Conservation (phyloP, 2,113 vertebrate species). For the Myotis yumanensis region DNA sequence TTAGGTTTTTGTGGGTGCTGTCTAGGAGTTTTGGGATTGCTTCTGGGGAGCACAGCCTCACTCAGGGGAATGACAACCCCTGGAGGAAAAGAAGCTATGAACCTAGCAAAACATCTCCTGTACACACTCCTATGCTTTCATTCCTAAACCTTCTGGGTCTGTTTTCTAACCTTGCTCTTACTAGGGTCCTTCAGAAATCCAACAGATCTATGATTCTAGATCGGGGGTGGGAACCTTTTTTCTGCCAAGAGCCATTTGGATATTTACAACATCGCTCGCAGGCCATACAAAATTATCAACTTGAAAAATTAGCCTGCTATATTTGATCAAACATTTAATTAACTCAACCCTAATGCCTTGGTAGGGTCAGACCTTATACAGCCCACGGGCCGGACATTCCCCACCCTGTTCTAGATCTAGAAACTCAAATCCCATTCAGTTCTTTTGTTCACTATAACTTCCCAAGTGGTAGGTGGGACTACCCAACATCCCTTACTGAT, state of each 20-base stretch:
- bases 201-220: background rate
- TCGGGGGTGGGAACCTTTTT: no score
- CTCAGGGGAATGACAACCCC: background rate
- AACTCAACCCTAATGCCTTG: no score
- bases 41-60: background rate
- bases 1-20: background rate
- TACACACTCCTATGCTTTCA: background rate
- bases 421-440: constrained; percentile 22
- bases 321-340: no score
- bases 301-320: no score
- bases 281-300: no score
- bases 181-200: background rate
- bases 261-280: no score
- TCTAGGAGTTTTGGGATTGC: background rate
- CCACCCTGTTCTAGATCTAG: background rate
- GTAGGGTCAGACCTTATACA: no score
- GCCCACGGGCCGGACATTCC: no score
- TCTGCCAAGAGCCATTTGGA: no score
- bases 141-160: background rate
- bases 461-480: background rate
- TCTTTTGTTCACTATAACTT: background rate
- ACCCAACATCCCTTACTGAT: background rate
- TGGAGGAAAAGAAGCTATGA: background rate
- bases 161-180: background rate
- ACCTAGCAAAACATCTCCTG: background rate